These are phyloP conservation scores for Oikopleura dioica DNA, from an alignment of 23 tunicate genomes.

Conservation along the genomic window DNA sequence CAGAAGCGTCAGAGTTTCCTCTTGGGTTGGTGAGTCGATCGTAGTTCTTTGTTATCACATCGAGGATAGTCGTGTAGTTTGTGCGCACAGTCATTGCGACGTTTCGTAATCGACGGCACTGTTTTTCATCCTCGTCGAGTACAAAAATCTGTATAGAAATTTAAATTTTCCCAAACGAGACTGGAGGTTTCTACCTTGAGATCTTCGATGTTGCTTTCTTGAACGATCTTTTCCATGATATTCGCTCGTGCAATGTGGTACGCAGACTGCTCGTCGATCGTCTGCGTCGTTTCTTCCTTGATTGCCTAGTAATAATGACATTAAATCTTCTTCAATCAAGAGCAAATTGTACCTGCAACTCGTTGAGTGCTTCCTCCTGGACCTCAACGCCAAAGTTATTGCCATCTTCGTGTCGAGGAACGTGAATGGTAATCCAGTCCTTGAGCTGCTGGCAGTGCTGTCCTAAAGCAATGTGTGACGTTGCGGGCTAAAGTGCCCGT, in stretches of 20 bases:
- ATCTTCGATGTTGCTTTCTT: constrained; percentile 7
- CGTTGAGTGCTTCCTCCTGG: constrained; percentile 1
- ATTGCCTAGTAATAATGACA: no score
- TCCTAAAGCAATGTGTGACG: no score
- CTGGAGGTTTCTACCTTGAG: background rate
- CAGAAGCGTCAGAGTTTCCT: background rate
- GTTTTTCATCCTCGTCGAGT: constrained; percentile 1
- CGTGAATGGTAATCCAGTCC: constrained; percentile 5
- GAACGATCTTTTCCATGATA: background rate
- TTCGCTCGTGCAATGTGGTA: constrained; percentile 1
- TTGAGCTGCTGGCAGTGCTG: background rate
- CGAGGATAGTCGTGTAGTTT: background rate
- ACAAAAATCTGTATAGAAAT: background rate
- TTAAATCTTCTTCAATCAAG: no score
- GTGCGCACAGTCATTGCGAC: constrained; percentile 5
- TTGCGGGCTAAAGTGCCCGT: no score
- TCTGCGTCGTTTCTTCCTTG: background rate
- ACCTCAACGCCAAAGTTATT: constrained; percentile 10
- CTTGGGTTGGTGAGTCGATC: background rate
- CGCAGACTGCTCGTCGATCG: background rate
- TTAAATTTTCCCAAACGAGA: background rate
- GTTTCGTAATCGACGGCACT: constrained; percentile 3
- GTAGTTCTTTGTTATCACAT: background rate
- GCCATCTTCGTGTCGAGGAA: constrained; percentile 4
- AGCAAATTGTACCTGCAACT: no score